Evolutionary conservation across 2,888 invertebrate genomes (phyloP).

Genomic region (Dromius quadrimaculatus): DNA sequence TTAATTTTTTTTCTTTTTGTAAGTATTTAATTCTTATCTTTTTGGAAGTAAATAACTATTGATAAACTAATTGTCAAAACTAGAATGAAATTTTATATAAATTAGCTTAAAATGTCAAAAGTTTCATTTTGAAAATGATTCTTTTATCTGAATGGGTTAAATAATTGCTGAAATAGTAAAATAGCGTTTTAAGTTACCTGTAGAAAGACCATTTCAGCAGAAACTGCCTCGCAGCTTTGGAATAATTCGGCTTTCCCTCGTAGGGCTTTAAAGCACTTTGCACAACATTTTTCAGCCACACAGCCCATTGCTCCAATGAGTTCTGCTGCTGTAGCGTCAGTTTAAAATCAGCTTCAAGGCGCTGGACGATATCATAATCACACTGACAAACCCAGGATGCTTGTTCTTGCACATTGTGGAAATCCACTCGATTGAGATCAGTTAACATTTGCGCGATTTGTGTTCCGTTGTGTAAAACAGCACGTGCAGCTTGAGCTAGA

Average conservation of each 20-base stretch:
- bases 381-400: conserved; percentile 99
- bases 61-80: too few relatives aligned
- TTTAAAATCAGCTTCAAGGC: conserved; percentile 93
- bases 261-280: conserved; percentile 89
- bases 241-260: conserved; percentile 85
- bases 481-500: conserved; percentile 92
- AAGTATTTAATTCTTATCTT: too few relatives aligned
- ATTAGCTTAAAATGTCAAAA: too few relatives aligned
- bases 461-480: conserved; percentile 93
- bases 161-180: not conserved
- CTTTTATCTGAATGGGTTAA: too few relatives aligned
- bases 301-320: conserved; percentile 96
- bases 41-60: too few relatives aligned
- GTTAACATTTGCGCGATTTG: conserved; percentile 97
- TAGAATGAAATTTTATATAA: too few relatives aligned
- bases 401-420: conserved; percentile 93
- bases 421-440: conserved; percentile 97
- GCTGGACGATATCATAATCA: conserved; percentile 82
- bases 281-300: conserved; percentile 96
- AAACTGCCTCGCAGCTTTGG: conserved; percentile 90
- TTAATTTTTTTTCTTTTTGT: too few relatives aligned
- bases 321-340: conserved; percentile 92
- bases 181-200: conserved; percentile 70
- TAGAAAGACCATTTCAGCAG: conserved; percentile 99
- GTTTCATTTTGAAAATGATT: too few relatives aligned